phyloP scores from a whole-genome alignment of 2,797 vertebrate genomes.

The Iguana delicatissima region DNA sequence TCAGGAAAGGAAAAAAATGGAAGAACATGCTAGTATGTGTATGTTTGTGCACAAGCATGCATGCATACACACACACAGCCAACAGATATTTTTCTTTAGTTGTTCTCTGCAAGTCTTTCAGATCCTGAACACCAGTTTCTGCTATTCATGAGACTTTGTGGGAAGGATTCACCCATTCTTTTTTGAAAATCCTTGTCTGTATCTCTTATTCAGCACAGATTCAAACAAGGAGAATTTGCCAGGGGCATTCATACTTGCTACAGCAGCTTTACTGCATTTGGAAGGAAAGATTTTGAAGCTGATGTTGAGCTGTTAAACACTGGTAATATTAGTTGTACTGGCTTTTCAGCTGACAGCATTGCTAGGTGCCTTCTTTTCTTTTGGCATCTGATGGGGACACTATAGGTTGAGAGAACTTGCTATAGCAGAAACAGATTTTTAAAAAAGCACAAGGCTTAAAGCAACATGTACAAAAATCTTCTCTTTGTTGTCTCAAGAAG shows the following conservation, averaged over 20 bases:
- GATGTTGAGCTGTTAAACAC: not conserved
- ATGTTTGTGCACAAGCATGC: not conserved
- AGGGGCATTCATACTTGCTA: not conserved
- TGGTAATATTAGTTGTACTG: not conserved
- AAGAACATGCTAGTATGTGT: not conserved
- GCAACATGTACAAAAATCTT: not conserved
- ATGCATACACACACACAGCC: not conserved
- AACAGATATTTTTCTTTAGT: not conserved
- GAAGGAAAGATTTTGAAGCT: not conserved
- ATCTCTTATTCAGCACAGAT: not conserved
- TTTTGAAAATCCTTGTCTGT: not conserved
- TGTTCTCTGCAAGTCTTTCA: not conserved
- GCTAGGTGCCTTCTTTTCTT: not conserved
- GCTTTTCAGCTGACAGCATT: not conserved
- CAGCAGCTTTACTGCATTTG: not conserved
- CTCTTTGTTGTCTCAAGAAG: not conserved
- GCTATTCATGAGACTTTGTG: not conserved
- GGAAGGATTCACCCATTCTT: not conserved
- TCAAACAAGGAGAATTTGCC: not conserved
- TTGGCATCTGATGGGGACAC: not conserved
- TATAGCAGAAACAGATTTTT: not conserved
- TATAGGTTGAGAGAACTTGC: not conserved
- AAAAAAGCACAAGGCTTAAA: not conserved
- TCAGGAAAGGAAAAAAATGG: slow-evolving; percentile 16
- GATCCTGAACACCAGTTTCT: not conserved